phyloP scores from a whole-genome alignment of 2,888 invertebrate species.

The Prosopocoilus inquinatus region DNA sequence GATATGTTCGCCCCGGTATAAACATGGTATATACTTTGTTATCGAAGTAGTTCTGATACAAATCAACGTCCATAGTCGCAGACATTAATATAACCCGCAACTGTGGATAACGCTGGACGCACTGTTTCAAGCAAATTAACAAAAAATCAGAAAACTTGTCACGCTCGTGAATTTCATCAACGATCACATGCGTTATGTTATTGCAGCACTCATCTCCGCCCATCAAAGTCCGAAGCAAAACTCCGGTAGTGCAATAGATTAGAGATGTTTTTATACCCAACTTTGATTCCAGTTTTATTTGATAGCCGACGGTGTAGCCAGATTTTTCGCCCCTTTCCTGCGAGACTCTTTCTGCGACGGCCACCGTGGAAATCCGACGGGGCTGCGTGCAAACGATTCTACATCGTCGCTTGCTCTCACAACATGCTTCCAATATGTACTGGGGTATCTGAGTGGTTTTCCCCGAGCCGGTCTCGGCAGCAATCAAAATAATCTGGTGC shows the following conservation, averaged over 20 bases:
- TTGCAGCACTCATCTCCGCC: conserved; percentile 66
- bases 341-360: conserved; percentile 83
- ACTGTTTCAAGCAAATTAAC: conserved; percentile 78
- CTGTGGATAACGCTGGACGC: conserved; percentile 66
- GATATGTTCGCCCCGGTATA: conserved; percentile 62
- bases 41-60: conserved; percentile 84
- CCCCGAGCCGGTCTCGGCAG: conserved; percentile 88
- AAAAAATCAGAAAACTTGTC: conserved; percentile 92
- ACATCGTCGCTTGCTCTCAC: conserved; percentile 61
- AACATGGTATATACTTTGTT: conserved; percentile 50
- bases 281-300: conserved; percentile 86
- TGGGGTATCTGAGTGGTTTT: conserved; percentile 97
- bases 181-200: conserved; percentile 79
- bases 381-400: conserved; percentile 94
- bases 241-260: conserved; percentile 90
- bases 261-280: conserved; percentile 76
- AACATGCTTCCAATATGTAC: conserved; percentile 78
- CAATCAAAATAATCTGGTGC: conserved; percentile 67
- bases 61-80: conserved; percentile 82
- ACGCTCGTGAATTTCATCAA: conserved; percentile 96
- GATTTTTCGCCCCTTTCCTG: conserved; percentile 58
- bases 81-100: conserved; percentile 91
- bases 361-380: conserved; percentile 83
- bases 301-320: conserved; percentile 76
- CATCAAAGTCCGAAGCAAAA: conserved; percentile 85